Percentiles rank a stretch among this genome's conserved stretches.
Evolutionary conservation across 1,140 invertebrate genomes (phyloP).

Genomic region (Zaprionus vittiger): DNA sequence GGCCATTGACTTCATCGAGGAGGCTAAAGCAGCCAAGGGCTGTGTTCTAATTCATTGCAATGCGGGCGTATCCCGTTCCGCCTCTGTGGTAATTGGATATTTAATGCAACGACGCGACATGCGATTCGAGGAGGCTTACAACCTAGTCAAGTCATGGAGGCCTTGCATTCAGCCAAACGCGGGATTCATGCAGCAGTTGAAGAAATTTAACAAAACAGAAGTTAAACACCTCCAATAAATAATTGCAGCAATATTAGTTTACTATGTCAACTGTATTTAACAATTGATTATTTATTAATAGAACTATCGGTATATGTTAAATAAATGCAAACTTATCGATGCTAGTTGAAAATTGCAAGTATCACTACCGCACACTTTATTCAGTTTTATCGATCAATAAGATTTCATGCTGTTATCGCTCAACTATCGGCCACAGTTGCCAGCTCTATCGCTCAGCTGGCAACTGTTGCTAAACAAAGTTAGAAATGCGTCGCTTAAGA

Average conservation of each 20-base stretch:
- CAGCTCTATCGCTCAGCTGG: slow-evolving; percentile 13
- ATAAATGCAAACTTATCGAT: not conserved
- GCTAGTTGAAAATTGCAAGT: not conserved
- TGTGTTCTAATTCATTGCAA: slow-evolving; percentile 95
- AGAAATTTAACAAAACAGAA: slow-evolving; percentile 31
- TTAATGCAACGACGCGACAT: slow-evolving; percentile 89
- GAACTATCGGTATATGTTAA: not conserved
- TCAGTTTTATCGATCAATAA: not conserved
- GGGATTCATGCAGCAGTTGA: slow-evolving; percentile 91
- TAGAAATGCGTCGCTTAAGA: slow-evolving; percentile 18
- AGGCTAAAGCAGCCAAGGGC: slow-evolving; percentile 83
- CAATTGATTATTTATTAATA: not conserved
- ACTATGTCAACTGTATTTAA: not conserved
- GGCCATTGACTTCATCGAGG: slow-evolving; percentile 87
- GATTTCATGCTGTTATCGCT: not conserved
- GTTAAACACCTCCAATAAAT: not conserved
- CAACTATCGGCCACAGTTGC: not conserved
- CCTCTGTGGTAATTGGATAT: slow-evolving; percentile 92
- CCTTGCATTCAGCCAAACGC: slow-evolving; percentile 90
- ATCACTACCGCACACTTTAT: not conserved
- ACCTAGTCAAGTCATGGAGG: slow-evolving; percentile 88
- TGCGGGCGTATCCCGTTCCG: slow-evolving; percentile 95
- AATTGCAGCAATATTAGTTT: not conserved
- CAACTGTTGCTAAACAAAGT: not conserved
- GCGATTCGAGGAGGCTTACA: slow-evolving; percentile 89